These are phyloP conservation scores for Teleogryllus oceanicus DNA, from an alignment of 2,888 invertebrate species.

Conservation along the genomic window DNA sequence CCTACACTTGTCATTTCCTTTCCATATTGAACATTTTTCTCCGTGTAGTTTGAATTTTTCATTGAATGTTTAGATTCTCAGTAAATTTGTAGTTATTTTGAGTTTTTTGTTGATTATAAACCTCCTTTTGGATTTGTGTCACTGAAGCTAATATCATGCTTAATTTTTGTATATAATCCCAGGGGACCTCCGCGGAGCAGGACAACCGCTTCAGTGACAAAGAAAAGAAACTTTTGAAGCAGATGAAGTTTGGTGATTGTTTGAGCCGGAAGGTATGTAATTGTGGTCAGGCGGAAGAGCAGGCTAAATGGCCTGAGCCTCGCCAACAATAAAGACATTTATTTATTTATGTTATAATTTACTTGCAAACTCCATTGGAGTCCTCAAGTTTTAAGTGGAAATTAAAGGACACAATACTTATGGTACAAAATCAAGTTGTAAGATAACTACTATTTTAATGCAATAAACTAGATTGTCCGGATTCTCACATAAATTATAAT, in stretches of 20 bases:
- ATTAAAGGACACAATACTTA: too few relatives aligned
- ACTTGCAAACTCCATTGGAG: too few relatives aligned
- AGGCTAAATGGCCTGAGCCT: too few relatives aligned
- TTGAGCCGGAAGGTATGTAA: constrained; percentile 87
- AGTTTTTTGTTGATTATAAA: too few relatives aligned
- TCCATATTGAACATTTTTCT: not conserved
- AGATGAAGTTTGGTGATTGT: constrained; percentile 96
- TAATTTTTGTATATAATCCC: constrained; percentile 39
- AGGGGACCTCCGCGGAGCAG: constrained; percentile 99
- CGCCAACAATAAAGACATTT: too few relatives aligned
- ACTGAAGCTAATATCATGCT: not conserved
- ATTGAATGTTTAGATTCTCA: constrained; percentile 20
- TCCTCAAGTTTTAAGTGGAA: too few relatives aligned
- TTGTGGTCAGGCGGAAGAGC: too few relatives aligned
- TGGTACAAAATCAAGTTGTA: too few relatives aligned
- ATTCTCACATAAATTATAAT: too few relatives aligned
- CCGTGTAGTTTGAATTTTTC: not conserved
- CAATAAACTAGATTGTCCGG: too few relatives aligned
- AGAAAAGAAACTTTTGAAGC: constrained; percentile 97
- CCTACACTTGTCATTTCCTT: not conserved
- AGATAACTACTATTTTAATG: too few relatives aligned
- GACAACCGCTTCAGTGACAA: constrained; percentile 99
- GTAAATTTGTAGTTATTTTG: not conserved
- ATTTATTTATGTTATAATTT: not conserved
- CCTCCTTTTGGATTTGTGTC: too few relatives aligned